Evolutionary conservation across 2,113 vertebrate species (phyloP).

Genomic region (Otocyon megalotis): DNA sequence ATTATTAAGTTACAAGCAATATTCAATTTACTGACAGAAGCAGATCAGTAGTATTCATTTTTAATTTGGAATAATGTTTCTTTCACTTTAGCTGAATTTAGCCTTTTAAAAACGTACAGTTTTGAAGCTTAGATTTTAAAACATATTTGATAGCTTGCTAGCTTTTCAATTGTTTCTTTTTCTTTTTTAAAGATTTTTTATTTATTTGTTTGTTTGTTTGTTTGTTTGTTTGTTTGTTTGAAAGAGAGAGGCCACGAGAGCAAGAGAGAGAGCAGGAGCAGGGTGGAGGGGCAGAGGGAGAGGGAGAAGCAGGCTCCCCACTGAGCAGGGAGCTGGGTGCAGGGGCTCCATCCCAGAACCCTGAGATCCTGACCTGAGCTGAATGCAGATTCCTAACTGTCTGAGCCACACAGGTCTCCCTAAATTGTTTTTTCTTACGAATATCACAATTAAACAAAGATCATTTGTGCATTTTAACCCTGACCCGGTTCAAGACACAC

Average conservation of each 20-base stretch:
- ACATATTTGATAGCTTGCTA: background rate
- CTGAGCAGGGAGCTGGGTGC: too few relatives aligned
- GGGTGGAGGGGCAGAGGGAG: too few relatives aligned
- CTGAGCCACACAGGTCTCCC: too few relatives aligned
- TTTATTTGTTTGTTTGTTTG: too few relatives aligned
- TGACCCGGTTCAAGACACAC: background rate
- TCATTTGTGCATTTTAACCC: background rate
- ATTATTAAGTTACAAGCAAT: background rate
- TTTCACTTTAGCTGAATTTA: background rate
- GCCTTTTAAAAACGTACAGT: background rate
- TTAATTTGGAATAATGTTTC: background rate
- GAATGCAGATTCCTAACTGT: too few relatives aligned
- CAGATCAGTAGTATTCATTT: background rate
- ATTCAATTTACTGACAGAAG: background rate
- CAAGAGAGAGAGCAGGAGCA: too few relatives aligned
- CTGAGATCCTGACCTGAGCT: too few relatives aligned
- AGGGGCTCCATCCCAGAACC: too few relatives aligned
- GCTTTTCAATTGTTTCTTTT: background rate
- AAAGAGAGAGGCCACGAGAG: too few relatives aligned
- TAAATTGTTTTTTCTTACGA: background rate
- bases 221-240: too few relatives aligned
- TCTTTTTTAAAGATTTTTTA: background rate
- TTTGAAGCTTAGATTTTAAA: constrained; percentile 13
- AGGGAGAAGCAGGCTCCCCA: too few relatives aligned
- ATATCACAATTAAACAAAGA: background rate